Evolutionary conservation across 2,888 invertebrate species (phyloP).

Genomic region (Spicauda simplicius): DNA sequence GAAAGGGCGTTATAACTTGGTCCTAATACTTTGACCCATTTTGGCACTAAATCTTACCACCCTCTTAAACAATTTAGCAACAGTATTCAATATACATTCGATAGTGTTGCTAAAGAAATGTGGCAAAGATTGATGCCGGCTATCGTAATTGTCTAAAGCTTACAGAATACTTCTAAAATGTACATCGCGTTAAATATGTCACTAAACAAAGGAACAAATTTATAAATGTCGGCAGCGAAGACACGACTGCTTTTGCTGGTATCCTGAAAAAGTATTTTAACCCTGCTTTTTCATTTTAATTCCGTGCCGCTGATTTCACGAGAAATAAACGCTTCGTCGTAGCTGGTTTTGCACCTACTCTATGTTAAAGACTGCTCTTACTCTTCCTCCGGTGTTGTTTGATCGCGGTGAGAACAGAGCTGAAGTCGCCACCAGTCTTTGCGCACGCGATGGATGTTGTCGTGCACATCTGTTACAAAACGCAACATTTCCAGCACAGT

Average conservation of each 20-base stretch:
- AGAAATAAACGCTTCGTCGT: slow-evolving; percentile 23
- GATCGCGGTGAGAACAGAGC: not conserved
- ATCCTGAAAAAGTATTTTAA: slow-evolving; percentile 18
- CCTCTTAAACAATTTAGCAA: slow-evolving; percentile 33
- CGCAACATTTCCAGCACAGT: slow-evolving; percentile 57
- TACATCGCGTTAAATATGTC: not conserved
- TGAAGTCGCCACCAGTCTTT: slow-evolving; percentile 53
- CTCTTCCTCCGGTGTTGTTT: not conserved
- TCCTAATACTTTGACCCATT: slow-evolving; percentile 17
- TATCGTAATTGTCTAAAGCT: slow-evolving; percentile 3
- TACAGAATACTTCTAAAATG: not conserved
- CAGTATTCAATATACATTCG: slow-evolving; percentile 29
- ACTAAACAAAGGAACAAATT: not conserved
- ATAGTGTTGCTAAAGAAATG: slow-evolving; percentile 40
- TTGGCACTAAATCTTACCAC: slow-evolving; percentile 31
- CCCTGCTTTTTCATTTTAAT: slow-evolving; percentile 36
- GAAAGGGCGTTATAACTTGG: not conserved
- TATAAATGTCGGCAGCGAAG: slow-evolving; percentile 10
- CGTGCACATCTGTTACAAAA: slow-evolving; percentile 61
- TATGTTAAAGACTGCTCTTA: slow-evolving; percentile 8
- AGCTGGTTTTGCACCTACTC: slow-evolving; percentile 23
- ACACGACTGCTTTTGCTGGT: slow-evolving; percentile 37
- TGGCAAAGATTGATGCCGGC: slow-evolving; percentile 39
- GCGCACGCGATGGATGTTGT: slow-evolving; percentile 62
- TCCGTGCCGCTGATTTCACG: slow-evolving; percentile 28